Conservation (phyloP, 2,113 vertebrate species). For the Galbula dea region DNA sequence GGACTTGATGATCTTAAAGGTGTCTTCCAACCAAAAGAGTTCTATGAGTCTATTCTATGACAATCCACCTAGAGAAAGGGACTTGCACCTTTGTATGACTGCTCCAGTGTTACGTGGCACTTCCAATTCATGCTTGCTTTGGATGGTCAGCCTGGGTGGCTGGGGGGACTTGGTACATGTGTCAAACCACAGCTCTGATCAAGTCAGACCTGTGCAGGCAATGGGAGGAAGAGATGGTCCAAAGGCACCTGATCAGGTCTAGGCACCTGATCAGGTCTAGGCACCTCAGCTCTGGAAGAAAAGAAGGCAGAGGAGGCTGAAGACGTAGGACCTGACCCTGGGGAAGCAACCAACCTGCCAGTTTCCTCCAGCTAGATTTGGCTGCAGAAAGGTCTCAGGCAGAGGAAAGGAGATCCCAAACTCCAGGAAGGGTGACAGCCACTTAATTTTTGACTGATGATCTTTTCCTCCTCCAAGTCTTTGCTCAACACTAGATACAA, state of each 20-base stretch:
- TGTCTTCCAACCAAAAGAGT: too few species aligned
- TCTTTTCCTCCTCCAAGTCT: background rate
- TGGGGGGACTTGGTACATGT: background rate
- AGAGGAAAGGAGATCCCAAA: background rate
- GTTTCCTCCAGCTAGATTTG: background rate
- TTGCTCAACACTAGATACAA: background rate
- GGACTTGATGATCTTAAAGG: too few species aligned
- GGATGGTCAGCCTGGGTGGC: background rate
- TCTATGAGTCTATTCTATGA: too few species aligned
- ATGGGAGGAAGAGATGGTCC: fast-evolving
- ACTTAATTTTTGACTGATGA: too few species aligned
- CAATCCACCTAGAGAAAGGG: background rate
- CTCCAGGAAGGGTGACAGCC: too few species aligned
- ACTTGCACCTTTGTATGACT: fast-evolving
- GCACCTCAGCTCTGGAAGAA: background rate
- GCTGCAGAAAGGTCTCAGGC: background rate
- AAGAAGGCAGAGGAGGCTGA: background rate
- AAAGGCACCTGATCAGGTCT: background rate
- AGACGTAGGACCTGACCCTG: background rate
- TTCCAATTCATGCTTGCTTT: fast-evolving
- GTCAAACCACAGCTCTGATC: background rate
- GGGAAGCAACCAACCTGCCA: background rate
- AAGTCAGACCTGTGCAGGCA: background rate
- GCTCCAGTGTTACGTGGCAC: fast-evolving
- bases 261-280: background rate